phyloP scores from a whole-genome alignment of 2,113 vertebrate genomes.

The Zeus faber region DNA sequence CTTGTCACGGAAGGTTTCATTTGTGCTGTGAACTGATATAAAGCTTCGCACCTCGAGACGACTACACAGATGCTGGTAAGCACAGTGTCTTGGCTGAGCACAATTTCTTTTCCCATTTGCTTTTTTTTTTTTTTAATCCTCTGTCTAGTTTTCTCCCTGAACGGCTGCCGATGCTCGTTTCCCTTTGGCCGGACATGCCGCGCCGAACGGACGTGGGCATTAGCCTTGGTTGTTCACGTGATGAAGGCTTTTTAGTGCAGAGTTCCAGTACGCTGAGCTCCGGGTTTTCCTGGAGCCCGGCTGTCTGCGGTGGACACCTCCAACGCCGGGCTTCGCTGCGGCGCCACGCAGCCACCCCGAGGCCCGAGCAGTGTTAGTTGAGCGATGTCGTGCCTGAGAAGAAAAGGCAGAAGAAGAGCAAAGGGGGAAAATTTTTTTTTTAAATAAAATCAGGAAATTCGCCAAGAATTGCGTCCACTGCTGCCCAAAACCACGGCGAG shows the following conservation, averaged over 20 bases:
- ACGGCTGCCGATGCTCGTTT: not conserved
- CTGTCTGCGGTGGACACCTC: slow-evolving; percentile 29
- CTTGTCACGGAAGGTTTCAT: slow-evolving; percentile 43
- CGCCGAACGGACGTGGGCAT: slow-evolving; percentile 9
- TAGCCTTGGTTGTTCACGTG: slow-evolving; percentile 51
- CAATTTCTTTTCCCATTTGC: slow-evolving; percentile 8
- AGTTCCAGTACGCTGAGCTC: slow-evolving; percentile 48
- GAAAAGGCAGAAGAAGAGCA: not conserved
- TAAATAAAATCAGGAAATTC: too few relatives aligned
- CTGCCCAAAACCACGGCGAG: too few relatives aligned
- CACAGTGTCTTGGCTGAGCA: slow-evolving; percentile 67
- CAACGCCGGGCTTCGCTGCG: not conserved
- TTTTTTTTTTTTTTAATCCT: slow-evolving; percentile 1
- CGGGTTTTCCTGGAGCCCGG: slow-evolving; percentile 31
- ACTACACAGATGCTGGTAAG: slow-evolving; percentile 63
- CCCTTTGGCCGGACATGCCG: too few relatives aligned
- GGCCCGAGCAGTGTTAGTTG: slow-evolving; percentile 48
- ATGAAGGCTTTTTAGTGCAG: slow-evolving; percentile 62
- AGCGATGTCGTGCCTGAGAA: slow-evolving; percentile 68
- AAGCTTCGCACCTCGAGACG: slow-evolving; percentile 60
- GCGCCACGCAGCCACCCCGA: slow-evolving; percentile 27
- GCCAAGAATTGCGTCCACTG: too few relatives aligned
- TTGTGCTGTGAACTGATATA: slow-evolving; percentile 70
- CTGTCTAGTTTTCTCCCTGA: not conserved
- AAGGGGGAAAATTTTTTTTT: too few relatives aligned